phyloP scores from a whole-genome alignment of 2,888 invertebrate genomes.

The Ophion costatus region DNA sequence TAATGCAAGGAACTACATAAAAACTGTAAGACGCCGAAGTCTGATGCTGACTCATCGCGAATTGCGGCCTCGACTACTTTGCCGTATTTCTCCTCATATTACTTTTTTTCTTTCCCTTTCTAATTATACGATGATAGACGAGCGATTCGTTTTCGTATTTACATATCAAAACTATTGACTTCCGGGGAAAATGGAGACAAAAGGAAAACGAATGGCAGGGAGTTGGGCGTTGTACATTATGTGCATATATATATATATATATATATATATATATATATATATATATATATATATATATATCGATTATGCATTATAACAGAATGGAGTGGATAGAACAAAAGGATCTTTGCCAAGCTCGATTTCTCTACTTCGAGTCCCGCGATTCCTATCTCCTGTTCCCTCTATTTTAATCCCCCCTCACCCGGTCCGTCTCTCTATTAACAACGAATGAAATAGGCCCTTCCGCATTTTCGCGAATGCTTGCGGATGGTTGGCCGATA shows the following conservation, averaged over 20 bases:
- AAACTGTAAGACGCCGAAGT: slow-evolving; percentile 19
- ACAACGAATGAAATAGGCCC: slow-evolving; percentile 49
- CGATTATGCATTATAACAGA: slow-evolving; percentile 38
- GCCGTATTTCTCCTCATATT: not conserved
- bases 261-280: too few species aligned
- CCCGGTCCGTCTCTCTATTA: slow-evolving; percentile 35
- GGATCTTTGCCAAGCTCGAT: slow-evolving; percentile 54
- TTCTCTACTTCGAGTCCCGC: slow-evolving; percentile 34
- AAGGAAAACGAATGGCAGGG: slow-evolving; percentile 3
- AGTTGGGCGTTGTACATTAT: slow-evolving; percentile 8
- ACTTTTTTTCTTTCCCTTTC: slow-evolving; percentile 18
- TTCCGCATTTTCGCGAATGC: slow-evolving; percentile 34
- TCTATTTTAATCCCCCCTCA: not conserved
- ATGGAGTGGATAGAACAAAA: slow-evolving; percentile 47
- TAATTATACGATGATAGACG: slow-evolving; percentile 51
- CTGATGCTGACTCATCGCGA: slow-evolving; percentile 19
- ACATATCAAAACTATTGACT: slow-evolving; percentile 75
- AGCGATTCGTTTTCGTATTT: slow-evolving; percentile 72
- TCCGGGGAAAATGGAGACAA: slow-evolving; percentile 9
- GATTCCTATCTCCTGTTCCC: slow-evolving; percentile 9
- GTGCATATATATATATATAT: not conserved
- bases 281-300: slow-evolving; percentile 7
- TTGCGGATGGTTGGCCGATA: slow-evolving; percentile 44
- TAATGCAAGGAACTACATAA: not conserved
- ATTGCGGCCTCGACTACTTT: not conserved